Base-by-base conservation (phyloP, 2,113 vertebrate genomes). In the Marmota monax region DNA sequence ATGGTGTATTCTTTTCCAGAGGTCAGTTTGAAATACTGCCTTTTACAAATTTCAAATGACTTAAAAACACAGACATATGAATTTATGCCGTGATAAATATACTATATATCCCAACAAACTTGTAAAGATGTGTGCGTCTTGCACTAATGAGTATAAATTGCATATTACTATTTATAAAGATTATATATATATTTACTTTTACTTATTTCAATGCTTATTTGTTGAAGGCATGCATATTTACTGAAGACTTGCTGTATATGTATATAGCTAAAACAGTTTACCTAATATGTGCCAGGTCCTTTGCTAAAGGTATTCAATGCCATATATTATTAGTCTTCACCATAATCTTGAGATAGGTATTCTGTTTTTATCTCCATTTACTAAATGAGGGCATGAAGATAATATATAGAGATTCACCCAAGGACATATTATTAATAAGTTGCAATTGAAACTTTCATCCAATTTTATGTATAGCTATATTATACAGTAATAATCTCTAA, bases 1-100 rank as follows among this genome's bases (percentile, higher is more conserved):
- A 90, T 61, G 14, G 3, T 45, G 77, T 84, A 2, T 90, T 95
- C 42, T 48, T 95, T 97, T 95, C 90, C n/a, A 94, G 63, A 70
- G 45, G 29, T 91, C 51, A 87, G 20, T 84, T 88, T 96, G n/a
- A 96, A 93, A 93, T 84, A 89, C 51, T 95, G 2, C 32, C 58
- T n/a, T 94, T 92, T 93, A 88, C 32, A 78, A 89, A 83, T 90
- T 93, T 88, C 37, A 92, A 95, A 84, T 86, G 10, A 94, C 63
- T 88, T 74, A 58, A 76, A 96, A 95, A 94, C 32, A 58, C 23
- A 94, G 37, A 72, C 14, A 70, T 10, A 77, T 9, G 73, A 13
- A 27, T 92, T 93, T 84, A 87, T 92, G 17, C 65, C 94, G 58
- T 76, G 20, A 34, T 39, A 85, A 45, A 45, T 42, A 61, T 9